phyloP scores from a whole-genome alignment of 2,113 vertebrate species.

The Puma concolor region DNA sequence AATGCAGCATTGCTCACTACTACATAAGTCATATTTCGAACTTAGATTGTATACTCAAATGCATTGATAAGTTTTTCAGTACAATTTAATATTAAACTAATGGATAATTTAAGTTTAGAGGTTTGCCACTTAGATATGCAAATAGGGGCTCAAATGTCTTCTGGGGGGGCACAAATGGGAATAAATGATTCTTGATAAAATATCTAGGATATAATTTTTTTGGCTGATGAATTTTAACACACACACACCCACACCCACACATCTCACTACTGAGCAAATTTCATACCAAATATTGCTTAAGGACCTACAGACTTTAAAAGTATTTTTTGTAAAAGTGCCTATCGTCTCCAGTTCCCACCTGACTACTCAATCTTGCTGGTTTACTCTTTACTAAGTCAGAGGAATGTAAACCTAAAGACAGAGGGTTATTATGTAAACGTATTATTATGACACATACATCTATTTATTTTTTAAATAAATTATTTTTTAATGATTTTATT shows the following conservation, averaged over 20 bases:
- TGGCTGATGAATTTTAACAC: conserved; percentile 31
- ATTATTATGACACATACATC: background rate
- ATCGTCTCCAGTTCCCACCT: background rate
- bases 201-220: conserved; percentile 15
- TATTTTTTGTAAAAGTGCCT: background rate
- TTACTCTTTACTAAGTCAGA: background rate
- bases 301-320: background rate
- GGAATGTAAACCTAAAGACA: conserved; percentile 40
- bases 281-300: conserved; percentile 36
- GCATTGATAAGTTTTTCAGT: conserved; percentile 23
- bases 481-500: background rate
- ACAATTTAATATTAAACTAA: conserved; percentile 53
- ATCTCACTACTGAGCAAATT: background rate
- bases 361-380: background rate
- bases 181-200: conserved; percentile 51
- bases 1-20: background rate
- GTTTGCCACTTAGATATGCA: background rate
- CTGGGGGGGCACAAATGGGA: background rate
- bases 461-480: background rate
- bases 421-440: background rate
- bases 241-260: background rate
- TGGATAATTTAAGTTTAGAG: conserved; percentile 32
- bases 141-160: background rate
- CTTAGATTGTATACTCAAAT: conserved; percentile 1
- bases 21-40: conserved; percentile 46